Percentiles rank a stretch among this genome's conserved stretches.
Conservation (phyloP, 30 jellyfish, hydroid and myxozoan species). For the Turritopsis rubra region DNA sequence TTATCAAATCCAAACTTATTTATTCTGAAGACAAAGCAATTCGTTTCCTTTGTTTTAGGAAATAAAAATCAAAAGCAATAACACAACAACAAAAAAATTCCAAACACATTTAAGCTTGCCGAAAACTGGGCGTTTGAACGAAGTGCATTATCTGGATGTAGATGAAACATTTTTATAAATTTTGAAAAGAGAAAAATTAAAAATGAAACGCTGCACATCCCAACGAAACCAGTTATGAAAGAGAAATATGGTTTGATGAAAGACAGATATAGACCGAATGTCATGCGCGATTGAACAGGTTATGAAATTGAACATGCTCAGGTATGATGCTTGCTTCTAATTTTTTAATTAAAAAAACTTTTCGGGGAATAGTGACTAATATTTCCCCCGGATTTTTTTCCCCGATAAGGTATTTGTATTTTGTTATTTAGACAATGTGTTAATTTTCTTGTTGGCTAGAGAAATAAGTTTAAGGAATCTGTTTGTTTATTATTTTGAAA, state of each 20-base stretch:
- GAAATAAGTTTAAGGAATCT: background rate
- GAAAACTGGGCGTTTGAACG: background rate
- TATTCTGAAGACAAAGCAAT: no score
- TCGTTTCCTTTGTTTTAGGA: background rate
- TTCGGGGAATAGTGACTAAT: no score
- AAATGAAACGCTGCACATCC: background rate
- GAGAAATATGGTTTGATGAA: no score
- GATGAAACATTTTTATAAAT: no score
- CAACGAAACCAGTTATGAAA: no score
- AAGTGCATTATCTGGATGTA: background rate
- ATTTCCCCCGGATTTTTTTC: no score
- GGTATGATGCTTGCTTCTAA: background rate
- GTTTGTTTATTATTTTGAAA: no score
- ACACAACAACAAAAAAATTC: no score
- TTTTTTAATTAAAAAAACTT: no score
- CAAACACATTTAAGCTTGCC: background rate
- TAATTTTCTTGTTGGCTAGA: background rate
- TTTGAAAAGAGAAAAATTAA: background rate
- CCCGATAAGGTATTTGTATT: no score
- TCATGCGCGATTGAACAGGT: background rate
- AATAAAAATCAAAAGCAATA: no score
- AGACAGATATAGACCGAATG: background rate
- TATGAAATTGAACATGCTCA: background rate
- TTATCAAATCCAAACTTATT: no score
- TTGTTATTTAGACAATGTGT: background rate